Percentiles rank a stretch among this genome's conserved stretches.
These are phyloP conservation scores for Pseudococcus jackbeardsleyi DNA, from an alignment of 2,888 invertebrate genomes.

Conservation along the genomic window DNA sequence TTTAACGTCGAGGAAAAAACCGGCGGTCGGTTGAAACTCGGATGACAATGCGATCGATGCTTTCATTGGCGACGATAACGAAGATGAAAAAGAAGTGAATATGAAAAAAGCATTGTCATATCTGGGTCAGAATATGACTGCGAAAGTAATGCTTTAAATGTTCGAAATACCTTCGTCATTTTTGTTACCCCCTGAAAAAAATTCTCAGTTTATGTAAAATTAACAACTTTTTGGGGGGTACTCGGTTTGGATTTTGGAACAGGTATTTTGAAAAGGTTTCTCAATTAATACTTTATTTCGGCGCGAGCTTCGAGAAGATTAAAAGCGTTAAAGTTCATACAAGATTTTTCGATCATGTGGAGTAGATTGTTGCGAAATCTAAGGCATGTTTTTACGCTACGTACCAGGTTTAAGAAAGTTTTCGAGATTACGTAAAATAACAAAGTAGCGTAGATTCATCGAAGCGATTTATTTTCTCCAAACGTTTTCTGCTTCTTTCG, in stretches of 20 bases:
- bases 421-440: background rate
- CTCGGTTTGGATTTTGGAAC: background rate
- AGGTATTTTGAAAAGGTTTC: background rate
- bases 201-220: no score
- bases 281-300: background rate
- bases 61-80: background rate
- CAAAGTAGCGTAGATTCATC: background rate
- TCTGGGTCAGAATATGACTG: slow-evolving; percentile 4
- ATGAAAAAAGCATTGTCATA: background rate
- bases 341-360: slow-evolving; percentile 8
- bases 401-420: slow-evolving; percentile 22
- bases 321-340: background rate
- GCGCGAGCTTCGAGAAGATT: background rate
- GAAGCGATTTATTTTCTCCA: slow-evolving; percentile 12
- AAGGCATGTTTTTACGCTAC: slow-evolving; percentile 16
- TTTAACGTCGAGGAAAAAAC: background rate
- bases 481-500: background rate
- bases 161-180: background rate
- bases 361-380: background rate
- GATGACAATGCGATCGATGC: background rate
- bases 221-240: background rate
- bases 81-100: background rate
- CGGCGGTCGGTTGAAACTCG: background rate
- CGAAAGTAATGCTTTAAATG: background rate
- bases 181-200: background rate